phyloP scores from a whole-genome alignment of 2,113 vertebrate species.

The Odocoileus hemionus region DNA sequence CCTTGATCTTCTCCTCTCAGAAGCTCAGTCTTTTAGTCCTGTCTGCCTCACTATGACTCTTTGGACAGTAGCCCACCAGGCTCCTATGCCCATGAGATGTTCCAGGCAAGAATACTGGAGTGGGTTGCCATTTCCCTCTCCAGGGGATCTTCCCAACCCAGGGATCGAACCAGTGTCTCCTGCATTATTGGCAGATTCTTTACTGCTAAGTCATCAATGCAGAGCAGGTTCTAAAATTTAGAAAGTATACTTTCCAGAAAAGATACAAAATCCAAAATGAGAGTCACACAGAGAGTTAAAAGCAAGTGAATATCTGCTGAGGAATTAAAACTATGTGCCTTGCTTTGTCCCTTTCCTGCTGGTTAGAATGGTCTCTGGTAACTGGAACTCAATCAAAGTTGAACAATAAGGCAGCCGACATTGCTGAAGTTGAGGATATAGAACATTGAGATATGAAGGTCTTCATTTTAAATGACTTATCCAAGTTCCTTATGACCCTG shows the following conservation, averaged over 20 bases:
- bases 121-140: background rate
- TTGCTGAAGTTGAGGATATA: background rate
- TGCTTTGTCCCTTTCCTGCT: background rate
- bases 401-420: background rate
- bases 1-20: background rate
- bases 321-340: background rate
- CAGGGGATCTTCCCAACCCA: background rate
- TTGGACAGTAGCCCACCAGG: background rate
- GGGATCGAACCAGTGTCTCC: accelerated
- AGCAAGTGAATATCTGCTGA: background rate
- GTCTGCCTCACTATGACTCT: background rate
- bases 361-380: background rate
- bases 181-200: background rate
- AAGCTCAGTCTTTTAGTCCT: background rate
- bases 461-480: background rate
- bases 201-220: background rate
- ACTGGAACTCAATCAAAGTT: background rate
- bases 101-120: background rate
- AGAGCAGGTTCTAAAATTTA: background rate
- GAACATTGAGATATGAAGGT: background rate
- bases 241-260: background rate
- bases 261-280: background rate
- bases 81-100: background rate
- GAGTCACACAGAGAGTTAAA: background rate
- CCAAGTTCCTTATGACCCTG: background rate